Percentiles rank a stretch among this genome's conserved stretches.
Evolutionary conservation across 2,797 vertebrate genomes (phyloP).

Genomic region (Threskiornis aethiopicus): DNA sequence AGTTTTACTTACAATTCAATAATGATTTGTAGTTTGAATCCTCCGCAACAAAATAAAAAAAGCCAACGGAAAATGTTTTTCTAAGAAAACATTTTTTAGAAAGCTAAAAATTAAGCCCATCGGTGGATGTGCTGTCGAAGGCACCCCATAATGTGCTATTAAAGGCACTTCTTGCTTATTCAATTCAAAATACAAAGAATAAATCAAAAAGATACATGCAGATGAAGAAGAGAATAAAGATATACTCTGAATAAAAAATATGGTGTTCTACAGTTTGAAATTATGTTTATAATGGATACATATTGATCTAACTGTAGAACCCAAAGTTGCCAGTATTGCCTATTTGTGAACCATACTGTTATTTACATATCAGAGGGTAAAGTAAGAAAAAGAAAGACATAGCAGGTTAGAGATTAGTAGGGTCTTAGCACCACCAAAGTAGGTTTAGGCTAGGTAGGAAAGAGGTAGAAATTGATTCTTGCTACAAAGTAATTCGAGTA

Average conservation of each 20-base stretch:
- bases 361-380: background rate
- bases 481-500: background rate
- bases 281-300: accelerated
- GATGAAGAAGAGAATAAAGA: background rate
- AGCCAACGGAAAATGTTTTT: background rate
- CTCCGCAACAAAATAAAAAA: background rate
- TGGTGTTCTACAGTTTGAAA: background rate
- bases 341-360: background rate
- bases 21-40: background rate
- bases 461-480: background rate
- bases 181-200: background rate
- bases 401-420: background rate
- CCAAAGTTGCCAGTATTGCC: background rate
- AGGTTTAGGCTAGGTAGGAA: background rate
- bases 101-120: background rate
- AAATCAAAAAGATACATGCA: background rate
- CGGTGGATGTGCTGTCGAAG: background rate
- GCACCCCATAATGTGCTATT: background rate
- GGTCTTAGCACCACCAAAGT: background rate
- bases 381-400: background rate
- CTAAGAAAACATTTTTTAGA: background rate
- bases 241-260: background rate
- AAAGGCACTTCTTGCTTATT: background rate
- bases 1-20: background rate
- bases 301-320: background rate